These are phyloP conservation scores for Sebastes matsubarae DNA, from an alignment of 2,797 vertebrate species.

Conservation along the genomic window DNA sequence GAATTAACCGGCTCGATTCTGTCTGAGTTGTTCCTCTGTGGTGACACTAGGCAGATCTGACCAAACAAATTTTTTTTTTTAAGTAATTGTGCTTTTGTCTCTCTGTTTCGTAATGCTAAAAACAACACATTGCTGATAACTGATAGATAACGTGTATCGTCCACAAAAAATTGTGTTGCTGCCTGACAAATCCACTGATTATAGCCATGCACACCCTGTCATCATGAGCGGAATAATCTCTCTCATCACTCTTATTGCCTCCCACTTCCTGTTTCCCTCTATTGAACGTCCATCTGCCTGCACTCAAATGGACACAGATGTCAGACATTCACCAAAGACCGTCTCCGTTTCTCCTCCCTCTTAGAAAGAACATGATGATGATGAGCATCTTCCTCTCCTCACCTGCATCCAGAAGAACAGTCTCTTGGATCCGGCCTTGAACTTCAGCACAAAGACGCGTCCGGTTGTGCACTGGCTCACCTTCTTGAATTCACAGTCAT, in stretches of 20 bases:
- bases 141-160: too few relatives aligned
- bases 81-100: not conserved
- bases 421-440: slow-evolving; percentile 95
- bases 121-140: not conserved
- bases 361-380: not conserved
- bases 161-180: not conserved
- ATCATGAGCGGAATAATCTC: not conserved
- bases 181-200: not conserved
- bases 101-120: not conserved
- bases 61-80: not conserved
- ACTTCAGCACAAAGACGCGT: slow-evolving; percentile 95
- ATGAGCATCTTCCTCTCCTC: slow-evolving; percentile 28
- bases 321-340: not conserved
- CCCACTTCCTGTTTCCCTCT: not conserved
- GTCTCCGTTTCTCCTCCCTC: not conserved
- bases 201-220: not conserved
- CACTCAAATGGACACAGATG: not conserved
- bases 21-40: not conserved
- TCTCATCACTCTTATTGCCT: not conserved
- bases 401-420: slow-evolving; percentile 99
- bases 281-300: not conserved
- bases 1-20: not conserved
- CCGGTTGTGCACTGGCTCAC: slow-evolving; percentile 96
- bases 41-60: not conserved
- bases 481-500: slow-evolving; percentile 98